A percentile compares a stretch with the other conserved stretches of the same genome.
These are phyloP conservation scores for Syrrhaptes paradoxus DNA, from an alignment of 2,113 vertebrate species.

Conservation along the genomic window DNA sequence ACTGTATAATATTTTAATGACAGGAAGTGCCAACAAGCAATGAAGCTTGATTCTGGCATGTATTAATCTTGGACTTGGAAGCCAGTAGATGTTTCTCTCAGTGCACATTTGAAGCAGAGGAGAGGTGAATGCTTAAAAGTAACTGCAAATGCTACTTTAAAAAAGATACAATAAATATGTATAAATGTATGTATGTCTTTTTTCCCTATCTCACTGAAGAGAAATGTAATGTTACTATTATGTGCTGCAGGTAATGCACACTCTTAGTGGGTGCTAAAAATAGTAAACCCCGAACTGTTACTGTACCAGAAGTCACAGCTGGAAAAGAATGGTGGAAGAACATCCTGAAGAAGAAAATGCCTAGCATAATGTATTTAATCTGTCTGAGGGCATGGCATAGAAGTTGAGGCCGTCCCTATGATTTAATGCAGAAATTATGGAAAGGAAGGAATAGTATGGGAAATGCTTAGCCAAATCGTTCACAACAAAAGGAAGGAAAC, in stretches of 20 bases:
- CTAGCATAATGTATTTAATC: not conserved
- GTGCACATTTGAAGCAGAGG: constrained; percentile 64
- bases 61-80: constrained; percentile 71
- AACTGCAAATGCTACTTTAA: constrained; percentile 58
- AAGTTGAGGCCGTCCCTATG: not conserved
- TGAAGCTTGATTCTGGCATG: constrained; percentile 59
- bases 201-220: constrained; percentile 38
- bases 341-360: not conserved
- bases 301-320: not conserved
- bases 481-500: not conserved
- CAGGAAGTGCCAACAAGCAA: constrained; percentile 58
- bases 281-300: not conserved
- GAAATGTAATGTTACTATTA: not conserved
- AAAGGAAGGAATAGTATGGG: not conserved
- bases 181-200: constrained; percentile 66
- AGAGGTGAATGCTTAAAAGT: constrained; percentile 58
- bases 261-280: not conserved
- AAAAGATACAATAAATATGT: constrained; percentile 58
- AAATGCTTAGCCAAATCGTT: not conserved
- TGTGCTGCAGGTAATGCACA: not conserved
- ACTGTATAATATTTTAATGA: constrained; percentile 44
- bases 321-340: not conserved
- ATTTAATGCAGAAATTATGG: not conserved
- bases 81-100: constrained; percentile 64
- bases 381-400: not conserved